These are phyloP conservation scores for Echiichthys vipera DNA, from an alignment of 2,797 vertebrate genomes.

Conservation along the genomic window DNA sequence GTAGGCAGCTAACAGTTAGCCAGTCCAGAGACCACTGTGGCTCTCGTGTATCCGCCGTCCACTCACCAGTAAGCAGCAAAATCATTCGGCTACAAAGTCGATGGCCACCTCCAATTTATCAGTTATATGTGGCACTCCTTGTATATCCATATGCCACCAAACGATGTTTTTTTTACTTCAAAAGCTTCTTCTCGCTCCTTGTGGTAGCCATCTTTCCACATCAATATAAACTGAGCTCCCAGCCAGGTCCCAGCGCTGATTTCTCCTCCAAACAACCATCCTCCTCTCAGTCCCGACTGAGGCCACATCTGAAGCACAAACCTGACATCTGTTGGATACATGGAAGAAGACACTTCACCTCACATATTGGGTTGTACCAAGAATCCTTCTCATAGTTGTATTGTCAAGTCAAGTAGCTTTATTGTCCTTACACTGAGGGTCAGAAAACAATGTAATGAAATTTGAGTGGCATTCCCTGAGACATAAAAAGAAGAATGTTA, in stretches of 20 bases:
- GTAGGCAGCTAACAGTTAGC: constrained; percentile 48
- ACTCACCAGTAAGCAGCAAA: constrained; percentile 66
- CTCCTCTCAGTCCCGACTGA: constrained; percentile 1
- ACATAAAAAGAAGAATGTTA: too few relatives aligned
- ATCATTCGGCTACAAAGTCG: constrained; percentile 36
- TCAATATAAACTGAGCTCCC: constrained; percentile 68
- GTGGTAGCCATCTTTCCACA: constrained; percentile 87
- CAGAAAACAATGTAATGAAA: too few relatives aligned
- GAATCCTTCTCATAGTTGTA: too few relatives aligned
- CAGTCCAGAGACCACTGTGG: constrained; percentile 31
- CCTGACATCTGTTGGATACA: constrained; percentile 66
- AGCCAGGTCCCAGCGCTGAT: constrained; percentile 33
- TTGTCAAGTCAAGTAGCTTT: too few relatives aligned
- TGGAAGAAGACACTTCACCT: constrained; percentile 4
- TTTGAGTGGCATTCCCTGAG: too few relatives aligned
- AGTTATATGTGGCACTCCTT: constrained; percentile 44
- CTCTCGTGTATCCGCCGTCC: constrained; percentile 2
- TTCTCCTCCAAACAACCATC: constrained; percentile 53
- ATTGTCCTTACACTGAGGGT: too few relatives aligned
- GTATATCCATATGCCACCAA: constrained; percentile 77
- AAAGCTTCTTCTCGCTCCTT: constrained; percentile 63
- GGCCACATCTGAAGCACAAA: constrained; percentile 14
- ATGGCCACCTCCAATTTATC: constrained; percentile 37
- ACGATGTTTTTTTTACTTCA: constrained; percentile 64
- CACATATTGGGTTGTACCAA: too few relatives aligned